These are phyloP conservation scores for Drosophila albomicans DNA, from an alignment of 1,140 invertebrate genomes.

Conservation along the genomic window DNA sequence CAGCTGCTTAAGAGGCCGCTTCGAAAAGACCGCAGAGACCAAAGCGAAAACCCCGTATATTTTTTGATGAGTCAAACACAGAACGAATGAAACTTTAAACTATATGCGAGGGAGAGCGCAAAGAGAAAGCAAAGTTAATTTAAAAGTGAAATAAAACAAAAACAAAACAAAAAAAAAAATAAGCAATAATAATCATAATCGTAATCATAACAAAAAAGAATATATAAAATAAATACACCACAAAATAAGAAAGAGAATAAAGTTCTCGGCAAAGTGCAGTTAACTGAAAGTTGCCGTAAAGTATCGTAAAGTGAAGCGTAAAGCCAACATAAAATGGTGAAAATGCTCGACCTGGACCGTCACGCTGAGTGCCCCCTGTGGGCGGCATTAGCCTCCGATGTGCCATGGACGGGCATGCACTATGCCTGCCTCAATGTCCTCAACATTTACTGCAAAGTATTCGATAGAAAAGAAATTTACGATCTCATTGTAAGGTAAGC, in stretches of 20 bases:
- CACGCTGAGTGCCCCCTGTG: conserved; percentile 87
- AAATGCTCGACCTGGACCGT: conserved; percentile 87
- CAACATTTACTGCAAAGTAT: conserved; percentile 93
- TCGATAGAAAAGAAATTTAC: conserved; percentile 91
- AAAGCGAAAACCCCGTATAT: conserved; percentile 37
- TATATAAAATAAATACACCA: not conserved
- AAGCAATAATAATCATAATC: conserved; percentile 28
- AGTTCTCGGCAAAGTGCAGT: conserved; percentile 34
- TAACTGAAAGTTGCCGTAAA: conserved; percentile 29
- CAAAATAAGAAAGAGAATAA: conserved; percentile 9
- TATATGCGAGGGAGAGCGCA: not conserved
- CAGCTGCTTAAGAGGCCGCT: conserved; percentile 40
- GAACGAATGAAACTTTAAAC: conserved; percentile 18
- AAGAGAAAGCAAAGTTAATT: conserved; percentile 55
- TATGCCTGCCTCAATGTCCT: conserved; percentile 92
- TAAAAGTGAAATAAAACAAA: conserved; percentile 37
- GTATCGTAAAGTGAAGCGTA: conserved; percentile 20
- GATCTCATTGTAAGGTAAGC: conserved; percentile 91
- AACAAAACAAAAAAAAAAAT: conserved; percentile 14
- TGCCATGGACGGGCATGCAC: conserved; percentile 91
- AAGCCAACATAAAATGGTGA: conserved; percentile 80
- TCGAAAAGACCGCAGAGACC: conserved; percentile 1
- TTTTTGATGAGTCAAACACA: conserved; percentile 62
- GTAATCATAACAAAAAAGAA: conserved; percentile 15
- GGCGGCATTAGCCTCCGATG: conserved; percentile 86